Base-by-base conservation (phyloP, 2,888 invertebrate genomes). In the Euzophera pinguis region DNA sequence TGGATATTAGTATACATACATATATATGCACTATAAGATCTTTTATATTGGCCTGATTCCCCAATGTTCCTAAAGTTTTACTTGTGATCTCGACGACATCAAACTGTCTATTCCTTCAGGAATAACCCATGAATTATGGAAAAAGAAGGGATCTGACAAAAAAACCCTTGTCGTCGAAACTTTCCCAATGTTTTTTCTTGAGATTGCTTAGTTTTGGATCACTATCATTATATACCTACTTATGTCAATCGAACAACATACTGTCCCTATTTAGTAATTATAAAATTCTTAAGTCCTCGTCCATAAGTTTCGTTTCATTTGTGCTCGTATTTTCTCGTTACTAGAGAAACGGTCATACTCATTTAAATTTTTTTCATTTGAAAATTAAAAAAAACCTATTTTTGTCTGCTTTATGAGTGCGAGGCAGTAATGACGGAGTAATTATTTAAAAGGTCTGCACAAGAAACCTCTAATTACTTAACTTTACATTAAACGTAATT, bases 91-190 rank as follows among this genome's bases (percentile, higher is more conserved):
- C 65, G 63, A 62, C 65, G 71, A 71, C 70, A 72, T 69, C 69
- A 69, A 73, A 71, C 67, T 68, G 64, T 63, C 61, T 65, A 65
- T 65, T 65, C 73, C 69, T 63, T 51, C 51, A 62, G 71, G 74
- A 67, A 63, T 58, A 58, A 60, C 61, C 63, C 64, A 65, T 69
- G 68, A 75, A 73, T 75, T 75, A 75, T 74, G 69, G 67, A 71
- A 71, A 54, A 71, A 69, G 65, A 64, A 60, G 62, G 63, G 60
- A 61, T 62, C 64, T 60, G 58, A 64, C 55, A 53, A 47, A 62
- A 66, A 63, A 3, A 22, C 63, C 62, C 63, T 67, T 69, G 62
- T 63, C 56, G 48, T 58, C 42, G 39, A 64, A 50, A 64, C 58
- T 64, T 66, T 60, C 35, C 49, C 56, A 56, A 62, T 60, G 59